These are phyloP conservation scores for Gallinago solitaria DNA, from an alignment of 2,797 vertebrate genomes.

Conservation along the genomic window DNA sequence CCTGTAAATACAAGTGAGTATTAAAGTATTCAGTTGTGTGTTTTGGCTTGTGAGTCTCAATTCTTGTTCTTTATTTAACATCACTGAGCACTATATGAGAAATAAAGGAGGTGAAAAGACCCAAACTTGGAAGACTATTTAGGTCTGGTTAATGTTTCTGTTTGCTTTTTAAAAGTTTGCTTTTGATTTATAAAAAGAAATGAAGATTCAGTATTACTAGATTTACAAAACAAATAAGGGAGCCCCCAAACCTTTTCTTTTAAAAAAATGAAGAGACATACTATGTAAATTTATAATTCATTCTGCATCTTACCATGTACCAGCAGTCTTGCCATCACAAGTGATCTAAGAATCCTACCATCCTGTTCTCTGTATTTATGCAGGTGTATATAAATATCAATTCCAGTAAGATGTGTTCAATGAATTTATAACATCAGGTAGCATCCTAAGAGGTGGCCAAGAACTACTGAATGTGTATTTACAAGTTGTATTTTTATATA, in stretches of 20 bases:
- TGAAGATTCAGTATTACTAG: background rate
- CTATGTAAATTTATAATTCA: background rate
- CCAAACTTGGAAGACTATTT: background rate
- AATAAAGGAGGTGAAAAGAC: background rate
- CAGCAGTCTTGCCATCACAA: background rate
- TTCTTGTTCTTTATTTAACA: background rate
- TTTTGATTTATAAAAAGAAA: background rate
- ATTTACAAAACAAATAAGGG: background rate
- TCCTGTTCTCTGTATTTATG: background rate
- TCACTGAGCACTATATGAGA: background rate
- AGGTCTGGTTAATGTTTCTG: background rate
- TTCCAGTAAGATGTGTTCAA: background rate
- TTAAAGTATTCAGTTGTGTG: background rate
- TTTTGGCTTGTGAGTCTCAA: background rate
- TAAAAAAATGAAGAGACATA: background rate
- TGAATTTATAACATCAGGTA: background rate
- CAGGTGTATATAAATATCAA: background rate
- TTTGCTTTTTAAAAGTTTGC: background rate
- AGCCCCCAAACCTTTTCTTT: background rate
- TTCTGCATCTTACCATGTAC: background rate
- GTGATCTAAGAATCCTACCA: background rate
- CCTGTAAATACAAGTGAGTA: background rate
- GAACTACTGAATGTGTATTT: background rate
- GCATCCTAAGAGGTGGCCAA: background rate
- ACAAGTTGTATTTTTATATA: background rate